Evolutionary conservation across 2,888 invertebrate genomes (phyloP), one percentile per base, ranked within the genome.

Genomic region (Athripsodes cinereus): DNA sequence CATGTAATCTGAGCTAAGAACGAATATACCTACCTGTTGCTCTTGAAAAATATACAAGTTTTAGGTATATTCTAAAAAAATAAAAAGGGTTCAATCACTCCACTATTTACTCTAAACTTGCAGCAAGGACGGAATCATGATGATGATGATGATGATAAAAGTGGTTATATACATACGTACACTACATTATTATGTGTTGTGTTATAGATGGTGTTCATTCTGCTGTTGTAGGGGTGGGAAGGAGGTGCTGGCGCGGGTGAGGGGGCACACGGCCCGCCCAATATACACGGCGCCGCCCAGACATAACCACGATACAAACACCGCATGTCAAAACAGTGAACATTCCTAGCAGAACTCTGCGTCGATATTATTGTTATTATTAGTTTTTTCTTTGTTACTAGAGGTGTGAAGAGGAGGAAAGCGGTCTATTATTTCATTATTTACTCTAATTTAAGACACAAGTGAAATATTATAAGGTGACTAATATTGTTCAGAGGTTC

Each of bases 271-370:
- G n/a, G 26, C 50, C 50, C 50, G 50, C 50, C 50, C 50, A 50
- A 26, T 18, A 44, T 11, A 26, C 26, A 16, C 50, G 50, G 50
- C 50, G 50, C 50, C 50, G 50, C 50, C 50, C 50, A 48, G 21
- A 21, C 48, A 21, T 20, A 48, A 40, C 40, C 40, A 40, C 40
- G 40, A 40, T 40, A 40, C 40, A 13, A 40, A 40, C 48, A 48
- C 48, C 21, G 16, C 48, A 20, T 48, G 48, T 48, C 48, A 48
- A 48, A 48, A 48, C 48, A 10, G 8, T 8, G 40, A 40, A 40
- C 40, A 40, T 40, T 40, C 40, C 40, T 40, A 40, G 3, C 10
- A 13, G 40, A 40, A 40, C 40, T n/a, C 5, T 40, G 40, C 40
- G 40, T 13, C 16, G 40, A 40, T 40, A 13, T 3, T 8, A 40